Evolutionary conservation across 2,113 vertebrate genomes (phyloP).

Genomic region (Cranoglanis bouderius): DNA sequence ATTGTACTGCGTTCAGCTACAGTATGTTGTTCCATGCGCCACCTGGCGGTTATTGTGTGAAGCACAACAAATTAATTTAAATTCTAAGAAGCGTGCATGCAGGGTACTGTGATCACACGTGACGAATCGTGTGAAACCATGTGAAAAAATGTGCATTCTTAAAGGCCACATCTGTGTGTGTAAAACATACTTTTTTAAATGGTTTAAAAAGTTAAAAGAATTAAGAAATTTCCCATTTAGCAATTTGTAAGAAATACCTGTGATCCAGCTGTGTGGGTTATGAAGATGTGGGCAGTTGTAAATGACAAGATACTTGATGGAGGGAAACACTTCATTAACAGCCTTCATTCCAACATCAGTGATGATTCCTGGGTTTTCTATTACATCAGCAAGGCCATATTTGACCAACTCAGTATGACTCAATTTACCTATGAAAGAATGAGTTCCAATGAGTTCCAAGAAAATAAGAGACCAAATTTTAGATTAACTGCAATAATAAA

Average conservation of each 20-base stretch:
- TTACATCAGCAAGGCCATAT: constrained; percentile 94
- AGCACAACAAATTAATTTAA: too few species aligned
- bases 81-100: too few species aligned
- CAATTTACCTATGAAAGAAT: constrained; percentile 84
- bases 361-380: constrained; percentile 97
- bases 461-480: neutral
- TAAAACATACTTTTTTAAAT: neutral
- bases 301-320: constrained; percentile 95
- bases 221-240: neutral
- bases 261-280: constrained; percentile 92
- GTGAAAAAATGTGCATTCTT: too few species aligned
- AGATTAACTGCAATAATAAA: neutral
- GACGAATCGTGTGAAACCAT: too few species aligned
- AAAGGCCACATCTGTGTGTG: too few species aligned
- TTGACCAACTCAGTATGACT: constrained; percentile 94
- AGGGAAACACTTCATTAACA: constrained; percentile 97
- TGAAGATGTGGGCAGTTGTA: constrained; percentile 99
- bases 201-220: neutral
- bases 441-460: neutral
- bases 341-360: constrained; percentile 98
- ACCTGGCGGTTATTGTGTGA: too few species aligned
- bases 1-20: too few species aligned
- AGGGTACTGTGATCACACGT: too few species aligned
- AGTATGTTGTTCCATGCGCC: too few species aligned
- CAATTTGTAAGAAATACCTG: constrained; percentile 62